Evolutionary conservation across 2,113 vertebrate genomes (phyloP).

Genomic region (Murina feae): DNA sequence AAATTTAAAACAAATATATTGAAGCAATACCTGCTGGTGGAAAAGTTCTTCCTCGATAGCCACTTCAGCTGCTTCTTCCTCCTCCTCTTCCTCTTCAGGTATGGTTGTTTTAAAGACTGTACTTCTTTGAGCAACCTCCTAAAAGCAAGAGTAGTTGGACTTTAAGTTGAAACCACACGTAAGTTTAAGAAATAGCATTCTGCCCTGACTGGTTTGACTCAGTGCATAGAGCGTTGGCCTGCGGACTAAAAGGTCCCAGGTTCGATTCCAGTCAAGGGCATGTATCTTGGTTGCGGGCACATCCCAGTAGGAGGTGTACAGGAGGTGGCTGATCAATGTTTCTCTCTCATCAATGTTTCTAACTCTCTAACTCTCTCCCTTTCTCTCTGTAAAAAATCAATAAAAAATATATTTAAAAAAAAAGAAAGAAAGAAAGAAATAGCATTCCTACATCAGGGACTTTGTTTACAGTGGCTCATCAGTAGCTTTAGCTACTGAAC

Average conservation of each 20-base stretch:
- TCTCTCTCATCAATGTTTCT: too few relatives aligned
- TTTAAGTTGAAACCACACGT: constrained; percentile 4
- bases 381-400: too few relatives aligned
- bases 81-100: constrained; percentile 78
- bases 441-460: background rate
- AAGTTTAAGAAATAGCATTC: background rate
- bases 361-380: too few relatives aligned
- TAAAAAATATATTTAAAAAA: too few relatives aligned
- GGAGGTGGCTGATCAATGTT: too few relatives aligned
- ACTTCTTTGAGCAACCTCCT: constrained; percentile 92
- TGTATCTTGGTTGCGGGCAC: too few relatives aligned
- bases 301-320: too few relatives aligned
- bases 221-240: too few relatives aligned
- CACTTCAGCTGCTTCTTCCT: constrained; percentile 75
- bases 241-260: too few relatives aligned
- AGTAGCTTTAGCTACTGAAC: background rate
- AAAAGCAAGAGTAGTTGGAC: constrained; percentile 41
- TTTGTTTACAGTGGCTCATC: background rate
- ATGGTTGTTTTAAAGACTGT: constrained; percentile 86
- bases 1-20: background rate
- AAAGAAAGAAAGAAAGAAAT: too few relatives aligned
- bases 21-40: constrained; percentile 82
- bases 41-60: constrained; percentile 79
- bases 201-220: too few relatives aligned
- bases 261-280: too few relatives aligned